Base-by-base conservation (phyloP, 1,140 invertebrate genomes). In the Drosophila aff. region DNA sequence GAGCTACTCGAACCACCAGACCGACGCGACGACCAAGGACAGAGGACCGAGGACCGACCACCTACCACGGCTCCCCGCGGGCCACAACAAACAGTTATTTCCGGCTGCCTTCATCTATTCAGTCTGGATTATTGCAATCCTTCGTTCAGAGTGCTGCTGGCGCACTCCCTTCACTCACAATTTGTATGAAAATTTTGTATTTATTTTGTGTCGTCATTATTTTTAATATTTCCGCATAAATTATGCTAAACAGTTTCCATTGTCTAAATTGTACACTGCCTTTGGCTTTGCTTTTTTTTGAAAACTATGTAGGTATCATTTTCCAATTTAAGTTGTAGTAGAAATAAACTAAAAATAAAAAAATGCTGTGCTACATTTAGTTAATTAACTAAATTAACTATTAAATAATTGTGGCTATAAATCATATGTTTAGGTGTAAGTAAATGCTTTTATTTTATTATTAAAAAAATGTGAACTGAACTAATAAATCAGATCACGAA, bases 221-320 rank as follows among this genome's bases (percentile, higher is more conserved):
- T 46, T 79, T 44, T 31, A 44, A 71, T 60, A 73, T 79, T 79
- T 66, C 63, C 49, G 77, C 76, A 58, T 33, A 74, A 79, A 73
- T 79, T n/a, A n/a, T n/a, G n/a, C n/a, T n/a, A n/a, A n/a, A n/a
- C n/a, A n/a, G n/a, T n/a, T 79, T 16, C 74, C 63, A 38, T 49
- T 77, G 57, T 58, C 38, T 44, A 49, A 57, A 44, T 6, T 6
- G 18, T 11, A 23, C 33, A 16, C n/a, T n/a, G 33, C 16, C 18
- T 43, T 60, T 31, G 8, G 40, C 4, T 44, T 7, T 6, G 40
- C 16, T 16, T 40, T 38, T 40, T n/a, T n/a, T n/a, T n/a, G n/a
- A n/a, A n/a, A 23, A 23, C 2, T 23, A 23, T 31, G 8, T 31
- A 31, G 7, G 6, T 21, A 36, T 21, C 1, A 15, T 13, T 11